phyloP scores from a whole-genome alignment of 2,797 vertebrate species.

The Myotis daubentonii region DNA sequence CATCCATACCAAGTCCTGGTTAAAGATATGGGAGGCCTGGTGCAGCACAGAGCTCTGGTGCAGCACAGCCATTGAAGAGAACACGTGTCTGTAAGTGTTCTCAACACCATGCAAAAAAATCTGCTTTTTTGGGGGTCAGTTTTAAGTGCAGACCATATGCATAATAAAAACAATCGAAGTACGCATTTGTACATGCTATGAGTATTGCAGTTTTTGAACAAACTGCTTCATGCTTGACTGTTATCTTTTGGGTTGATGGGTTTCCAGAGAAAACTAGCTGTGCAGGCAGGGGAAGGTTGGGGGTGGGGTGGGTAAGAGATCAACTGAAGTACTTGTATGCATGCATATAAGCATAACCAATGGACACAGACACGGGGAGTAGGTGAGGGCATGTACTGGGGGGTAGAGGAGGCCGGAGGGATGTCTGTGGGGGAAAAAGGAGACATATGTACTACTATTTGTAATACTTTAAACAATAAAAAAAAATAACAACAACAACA shows the following conservation, averaged over 20 bases:
- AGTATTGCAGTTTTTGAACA: not conserved
- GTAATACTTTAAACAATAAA: no score
- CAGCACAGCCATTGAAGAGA: not conserved
- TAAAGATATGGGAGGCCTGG: not conserved
- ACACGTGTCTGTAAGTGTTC: not conserved
- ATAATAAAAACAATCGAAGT: not conserved
- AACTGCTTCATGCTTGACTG: not conserved
- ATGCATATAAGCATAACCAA: no score
- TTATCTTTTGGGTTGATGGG: not conserved
- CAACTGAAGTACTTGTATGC: no score
- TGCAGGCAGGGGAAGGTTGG: not conserved
- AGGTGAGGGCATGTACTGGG: no score
- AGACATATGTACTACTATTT: no score
- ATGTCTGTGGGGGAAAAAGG: no score
- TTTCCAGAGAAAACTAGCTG: constrained; percentile 2
- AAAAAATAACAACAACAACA: no score
- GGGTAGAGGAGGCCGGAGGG: no score
- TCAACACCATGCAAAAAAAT: not conserved
- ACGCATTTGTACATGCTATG: not conserved
- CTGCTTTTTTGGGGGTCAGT: not conserved
- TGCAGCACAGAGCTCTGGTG: not conserved
- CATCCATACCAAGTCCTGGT: not conserved
- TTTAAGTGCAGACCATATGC: constrained; percentile 25
- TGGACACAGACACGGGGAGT: no score
- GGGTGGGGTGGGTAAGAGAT: no score